These are phyloP conservation scores for Spongilla lacustris DNA, from an alignment of 37 sponge, comb jelly and placozoan genomes.

Conservation along the genomic window DNA sequence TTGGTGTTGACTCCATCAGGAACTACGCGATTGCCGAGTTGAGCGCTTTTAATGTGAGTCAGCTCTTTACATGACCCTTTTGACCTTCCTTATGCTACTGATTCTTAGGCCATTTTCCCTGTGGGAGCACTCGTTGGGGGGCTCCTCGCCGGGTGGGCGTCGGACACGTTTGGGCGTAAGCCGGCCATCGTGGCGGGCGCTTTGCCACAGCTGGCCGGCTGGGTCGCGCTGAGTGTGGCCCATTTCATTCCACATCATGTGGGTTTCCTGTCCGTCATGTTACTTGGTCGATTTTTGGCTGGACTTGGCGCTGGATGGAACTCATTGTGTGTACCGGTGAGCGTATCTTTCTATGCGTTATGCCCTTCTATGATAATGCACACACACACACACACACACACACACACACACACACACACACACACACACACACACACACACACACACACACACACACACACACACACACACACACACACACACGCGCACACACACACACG, in stretches of 20 bases:
- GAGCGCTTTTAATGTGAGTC: neutral
- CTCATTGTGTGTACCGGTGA: constrained; percentile 63
- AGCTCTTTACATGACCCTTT: neutral
- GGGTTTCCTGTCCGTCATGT: constrained; percentile 27
- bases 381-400: neutral
- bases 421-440: constrained; percentile 28
- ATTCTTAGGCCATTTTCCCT: constrained; percentile 42
- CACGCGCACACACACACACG: neutral
- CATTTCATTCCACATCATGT: neutral
- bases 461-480: neutral
- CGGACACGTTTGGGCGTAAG: constrained; percentile 58
- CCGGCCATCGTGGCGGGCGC: constrained; percentile 41
- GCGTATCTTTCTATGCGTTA: neutral
- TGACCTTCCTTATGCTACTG: neutral
- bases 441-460: neutral
- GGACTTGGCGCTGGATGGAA: constrained; percentile 68
- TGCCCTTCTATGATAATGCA: neutral
- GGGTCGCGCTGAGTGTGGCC: constrained; percentile 37
- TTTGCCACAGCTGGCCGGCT: constrained; percentile 44
- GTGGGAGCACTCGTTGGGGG: constrained; percentile 71
- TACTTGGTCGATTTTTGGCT: constrained; percentile 55
- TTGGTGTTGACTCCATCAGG: neutral
- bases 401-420: constrained; percentile 29
- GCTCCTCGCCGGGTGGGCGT: constrained; percentile 34
- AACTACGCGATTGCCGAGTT: neutral